Evolutionary conservation across 1,140 invertebrate species (phyloP).

Genomic region (Temnothorax curvispinosus): DNA sequence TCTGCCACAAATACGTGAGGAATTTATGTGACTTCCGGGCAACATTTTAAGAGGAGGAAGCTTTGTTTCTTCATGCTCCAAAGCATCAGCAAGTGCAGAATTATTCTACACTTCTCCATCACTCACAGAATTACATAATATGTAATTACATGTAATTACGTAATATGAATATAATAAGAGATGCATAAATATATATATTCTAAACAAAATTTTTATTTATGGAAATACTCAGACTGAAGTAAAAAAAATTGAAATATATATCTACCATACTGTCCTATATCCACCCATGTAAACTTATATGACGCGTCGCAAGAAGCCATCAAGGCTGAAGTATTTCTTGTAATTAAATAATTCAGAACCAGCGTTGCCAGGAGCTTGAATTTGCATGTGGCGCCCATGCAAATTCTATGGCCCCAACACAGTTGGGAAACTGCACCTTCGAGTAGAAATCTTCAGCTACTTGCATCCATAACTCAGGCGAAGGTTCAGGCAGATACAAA

Average conservation of each 20-base stretch:
- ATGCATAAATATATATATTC: no score
- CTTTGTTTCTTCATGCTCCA: background rate
- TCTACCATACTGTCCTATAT: background rate
- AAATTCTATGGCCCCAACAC: background rate
- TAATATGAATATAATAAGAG: no score
- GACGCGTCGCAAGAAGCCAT: no score
- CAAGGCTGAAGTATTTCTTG: background rate
- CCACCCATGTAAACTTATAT: background rate
- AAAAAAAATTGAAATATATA: background rate
- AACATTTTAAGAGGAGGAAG: background rate
- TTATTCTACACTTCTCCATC: background rate
- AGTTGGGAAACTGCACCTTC: background rate
- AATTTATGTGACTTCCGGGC: background rate
- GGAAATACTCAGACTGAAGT: no score
- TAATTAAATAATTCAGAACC: background rate
- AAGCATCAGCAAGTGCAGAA: background rate
- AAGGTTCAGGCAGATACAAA: background rate
- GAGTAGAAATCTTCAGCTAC: background rate
- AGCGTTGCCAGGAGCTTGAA: background rate
- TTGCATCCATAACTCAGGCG: background rate
- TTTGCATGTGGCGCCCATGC: background rate
- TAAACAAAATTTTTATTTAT: no score
- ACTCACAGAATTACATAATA: background rate
- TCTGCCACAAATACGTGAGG: background rate
- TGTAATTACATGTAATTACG: conserved; percentile 63